Conservation (phyloP, 2,888 invertebrate species). For the Suillia variegata region DNA sequence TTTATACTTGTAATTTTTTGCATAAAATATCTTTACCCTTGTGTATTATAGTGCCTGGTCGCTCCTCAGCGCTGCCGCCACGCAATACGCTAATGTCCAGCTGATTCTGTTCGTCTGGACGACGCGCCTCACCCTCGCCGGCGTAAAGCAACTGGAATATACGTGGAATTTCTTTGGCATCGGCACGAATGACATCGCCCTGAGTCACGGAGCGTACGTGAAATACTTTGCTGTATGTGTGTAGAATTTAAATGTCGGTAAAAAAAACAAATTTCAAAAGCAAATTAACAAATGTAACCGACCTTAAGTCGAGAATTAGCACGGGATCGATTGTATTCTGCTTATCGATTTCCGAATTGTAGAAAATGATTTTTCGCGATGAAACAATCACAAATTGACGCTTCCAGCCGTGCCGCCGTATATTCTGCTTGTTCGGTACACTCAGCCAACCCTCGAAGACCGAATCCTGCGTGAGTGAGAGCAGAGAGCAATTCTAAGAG, state of each 20-base stretch:
- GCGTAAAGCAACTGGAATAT: constrained; percentile 97
- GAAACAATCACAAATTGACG: constrained; percentile 97
- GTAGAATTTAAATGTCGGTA: background rate
- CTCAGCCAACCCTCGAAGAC: constrained; percentile 95
- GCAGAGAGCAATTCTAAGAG: constrained; percentile 51
- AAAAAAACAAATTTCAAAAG: background rate
- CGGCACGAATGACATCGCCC: constrained; percentile 98
- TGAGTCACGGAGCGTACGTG: constrained; percentile 98
- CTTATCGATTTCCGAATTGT: constrained; percentile 92
- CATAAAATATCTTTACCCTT: constrained; percentile 58
- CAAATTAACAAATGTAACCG: constrained; percentile 45
- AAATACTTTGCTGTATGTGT: constrained; percentile 85
- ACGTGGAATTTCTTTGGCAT: constrained; percentile 98
- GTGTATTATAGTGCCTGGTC: constrained; percentile 59
- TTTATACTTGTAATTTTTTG: too few species aligned
- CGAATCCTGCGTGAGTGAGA: constrained; percentile 65
- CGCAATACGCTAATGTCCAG: constrained; percentile 66
- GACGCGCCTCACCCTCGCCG: constrained; percentile 91
- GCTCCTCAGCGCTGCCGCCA: constrained; percentile 57
- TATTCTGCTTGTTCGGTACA: constrained; percentile 94
- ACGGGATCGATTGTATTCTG: constrained; percentile 89
- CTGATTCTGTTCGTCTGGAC: constrained; percentile 72
- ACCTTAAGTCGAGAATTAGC: constrained; percentile 95
- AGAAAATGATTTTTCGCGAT: constrained; percentile 95
- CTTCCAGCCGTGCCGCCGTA: constrained; percentile 94